Evolutionary conservation across 2,113 vertebrate species (phyloP).

Genomic region (zebrafish (Danio rerio)): GRCz12tu NC_133177.1:1498501-1499000

Average conservation of each 20-base stretch:
- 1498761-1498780: conserved; percentile 83
- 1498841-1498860: conserved; percentile 77
- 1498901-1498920: conserved; percentile 71
- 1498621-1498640: background rate
- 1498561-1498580: no score
- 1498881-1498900: conserved; percentile 76
- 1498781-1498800: conserved; percentile 81
- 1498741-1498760: conserved; percentile 81
- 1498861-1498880: conserved; percentile 75
- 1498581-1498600: no score
- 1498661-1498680: conserved; percentile 65
- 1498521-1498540: no score
- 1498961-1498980: background rate
- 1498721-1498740: conserved; percentile 78
- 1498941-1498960: conserved; percentile 77
- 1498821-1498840: conserved; percentile 77
- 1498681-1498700: conserved; percentile 44
- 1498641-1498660: conserved; percentile 62
- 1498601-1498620: no score
- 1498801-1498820: conserved; percentile 75
- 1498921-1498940: conserved; percentile 77
- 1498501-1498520: no score
- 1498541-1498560: no score
- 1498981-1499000: background rate
- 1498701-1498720: conserved; percentile 72